A percentile compares a stretch with the other conserved stretches of the same genome.
These are phyloP conservation scores for Nannoperca obscura DNA, from an alignment of 2,797 vertebrate species.

Conservation along the genomic window DNA sequence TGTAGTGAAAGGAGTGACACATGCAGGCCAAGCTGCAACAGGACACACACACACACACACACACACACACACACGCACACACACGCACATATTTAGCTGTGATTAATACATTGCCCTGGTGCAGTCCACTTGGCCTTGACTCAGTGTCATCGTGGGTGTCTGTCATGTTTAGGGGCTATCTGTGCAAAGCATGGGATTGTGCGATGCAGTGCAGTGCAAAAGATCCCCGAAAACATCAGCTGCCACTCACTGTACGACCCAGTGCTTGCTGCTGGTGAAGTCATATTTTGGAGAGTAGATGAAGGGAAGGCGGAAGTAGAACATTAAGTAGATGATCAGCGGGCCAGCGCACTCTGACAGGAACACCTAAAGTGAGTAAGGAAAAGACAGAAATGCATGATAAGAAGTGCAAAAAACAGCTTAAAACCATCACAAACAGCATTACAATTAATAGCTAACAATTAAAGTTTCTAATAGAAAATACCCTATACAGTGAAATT, in stretches of 20 bases:
- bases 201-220: constrained; percentile 21
- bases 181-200: constrained; percentile 48
- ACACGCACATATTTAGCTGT: constrained; percentile 31
- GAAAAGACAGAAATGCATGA: neutral
- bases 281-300: constrained; percentile 93
- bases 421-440: neutral
- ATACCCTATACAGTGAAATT: neutral
- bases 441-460: neutral
- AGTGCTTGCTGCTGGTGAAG: constrained; percentile 93
- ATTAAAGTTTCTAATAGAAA: neutral
- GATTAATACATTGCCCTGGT: constrained; percentile 42
- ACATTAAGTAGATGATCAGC: constrained; percentile 93
- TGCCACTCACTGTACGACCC: constrained; percentile 94
- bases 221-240: constrained; percentile 27
- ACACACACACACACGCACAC: constrained; percentile 30
- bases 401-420: neutral
- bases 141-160: constrained; percentile 47
- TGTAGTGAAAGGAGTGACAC: constrained; percentile 94
- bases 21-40: constrained; percentile 89
- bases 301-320: constrained; percentile 95
- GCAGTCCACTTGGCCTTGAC: constrained; percentile 46
- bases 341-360: constrained; percentile 92
- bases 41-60: constrained; percentile 33
- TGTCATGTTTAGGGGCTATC: constrained; percentile 32
- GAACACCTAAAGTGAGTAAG: constrained; percentile 86